Evolutionary conservation across 2,888 invertebrate genomes (phyloP), one percentile per base, ranked within the genome.

Genomic region (Orchesellides sinensis): DNA sequence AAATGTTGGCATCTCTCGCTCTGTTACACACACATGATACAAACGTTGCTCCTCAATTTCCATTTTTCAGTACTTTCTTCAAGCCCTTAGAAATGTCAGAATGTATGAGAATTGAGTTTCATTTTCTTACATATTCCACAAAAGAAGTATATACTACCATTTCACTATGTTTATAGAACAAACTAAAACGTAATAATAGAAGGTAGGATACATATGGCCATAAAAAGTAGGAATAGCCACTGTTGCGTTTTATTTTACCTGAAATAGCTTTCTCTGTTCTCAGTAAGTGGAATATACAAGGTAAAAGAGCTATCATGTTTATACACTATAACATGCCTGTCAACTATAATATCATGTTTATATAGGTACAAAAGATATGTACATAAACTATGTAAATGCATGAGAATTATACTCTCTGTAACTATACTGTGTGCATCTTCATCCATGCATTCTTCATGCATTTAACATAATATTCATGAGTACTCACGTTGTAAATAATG

Each of bases 231-330:
- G 56, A 65, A 66, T 66, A 35, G 75, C 45, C 47, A 72, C 74
- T 75, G 65, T 73, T 61, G 49, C 61, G 63, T 61, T 75, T 74
- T 73, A 47, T 73, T 65, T 54, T 25, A 65, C 74, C 65, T 75
- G 74, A 40, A 65, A 65, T 40, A 23, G 19, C 21, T 4, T 2
- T 10, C 74, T 45, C 49, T 8, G 25, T 47, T 61, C 29, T 74
- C 73, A 61, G 49, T 73, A 49, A 73, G 56, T 49, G 19, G 49
- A 54, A 54, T n/a, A 54, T 27, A 2, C 35, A 61, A 56, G 59
- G 45, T 59, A 59, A 72, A 27, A 69, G 6, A 35, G 12, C 47
- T n/a, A 47, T 17, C 6, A 47, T 3, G 54, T 3, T 29, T 73
- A 61, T 73, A 59, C 40, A 25, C 25, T 40, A 23, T 27, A 29